Evolutionary conservation across 2,797 vertebrate genomes (phyloP).

Genomic region (Nasua narica): DNA sequence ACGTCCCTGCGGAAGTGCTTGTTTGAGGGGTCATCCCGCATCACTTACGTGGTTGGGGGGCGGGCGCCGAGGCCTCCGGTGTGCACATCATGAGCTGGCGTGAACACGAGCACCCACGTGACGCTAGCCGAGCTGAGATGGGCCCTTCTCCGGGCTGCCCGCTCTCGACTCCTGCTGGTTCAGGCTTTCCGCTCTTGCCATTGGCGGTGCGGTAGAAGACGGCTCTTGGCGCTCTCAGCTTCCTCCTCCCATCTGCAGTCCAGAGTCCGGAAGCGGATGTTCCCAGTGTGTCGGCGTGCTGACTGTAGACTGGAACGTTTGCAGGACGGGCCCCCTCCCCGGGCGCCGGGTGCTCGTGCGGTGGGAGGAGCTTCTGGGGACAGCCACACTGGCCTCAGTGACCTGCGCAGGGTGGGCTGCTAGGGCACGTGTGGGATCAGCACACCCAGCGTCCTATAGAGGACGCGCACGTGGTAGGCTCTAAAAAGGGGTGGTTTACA

Average conservation of each 20-base stretch:
- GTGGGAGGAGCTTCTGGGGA: background rate
- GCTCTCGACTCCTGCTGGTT: background rate
- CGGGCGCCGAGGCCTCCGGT: background rate
- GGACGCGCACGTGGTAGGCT: rapidly evolving
- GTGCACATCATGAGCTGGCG: background rate
- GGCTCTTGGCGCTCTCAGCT: no score
- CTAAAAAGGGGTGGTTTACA: background rate
- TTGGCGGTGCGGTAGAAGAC: background rate
- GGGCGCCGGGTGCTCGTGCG: rapidly evolving
- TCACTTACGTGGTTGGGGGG: background rate
- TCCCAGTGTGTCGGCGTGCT: background rate
- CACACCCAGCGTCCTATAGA: background rate
- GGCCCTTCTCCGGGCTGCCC: background rate
- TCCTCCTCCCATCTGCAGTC: background rate
- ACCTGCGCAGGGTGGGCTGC: background rate
- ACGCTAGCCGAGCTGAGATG: background rate
- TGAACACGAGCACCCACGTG: background rate
- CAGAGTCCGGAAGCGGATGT: background rate
- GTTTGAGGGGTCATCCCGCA: background rate
- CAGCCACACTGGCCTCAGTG: rapidly evolving
- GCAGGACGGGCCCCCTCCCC: background rate
- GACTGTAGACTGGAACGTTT: rapidly evolving
- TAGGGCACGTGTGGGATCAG: background rate
- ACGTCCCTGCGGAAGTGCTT: background rate
- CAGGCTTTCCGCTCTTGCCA: no score